phyloP scores from a whole-genome alignment of 2,797 vertebrate species.

The Gallinago solitaria region DNA sequence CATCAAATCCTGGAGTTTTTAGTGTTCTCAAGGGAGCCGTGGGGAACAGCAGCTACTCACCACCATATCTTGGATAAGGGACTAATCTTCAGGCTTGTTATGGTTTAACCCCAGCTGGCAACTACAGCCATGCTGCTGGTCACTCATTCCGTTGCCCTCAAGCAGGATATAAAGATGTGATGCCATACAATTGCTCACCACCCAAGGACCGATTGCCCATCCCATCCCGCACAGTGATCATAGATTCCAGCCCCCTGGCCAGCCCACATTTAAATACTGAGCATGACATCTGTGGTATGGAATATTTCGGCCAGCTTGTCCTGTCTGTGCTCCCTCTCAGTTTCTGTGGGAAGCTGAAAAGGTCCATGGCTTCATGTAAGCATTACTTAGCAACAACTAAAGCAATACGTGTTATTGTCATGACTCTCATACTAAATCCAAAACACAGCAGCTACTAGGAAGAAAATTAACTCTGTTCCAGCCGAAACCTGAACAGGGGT shows the following conservation, averaged over 20 bases:
- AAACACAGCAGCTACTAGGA: background rate
- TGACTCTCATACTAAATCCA: background rate
- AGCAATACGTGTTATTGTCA: background rate
- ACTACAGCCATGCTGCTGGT: background rate
- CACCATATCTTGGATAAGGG: background rate
- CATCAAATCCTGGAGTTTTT: background rate
- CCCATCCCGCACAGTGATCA: background rate
- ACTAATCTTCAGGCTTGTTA: background rate
- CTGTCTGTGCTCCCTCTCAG: background rate
- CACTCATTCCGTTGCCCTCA: background rate
- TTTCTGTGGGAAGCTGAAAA: background rate
- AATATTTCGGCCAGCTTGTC: background rate
- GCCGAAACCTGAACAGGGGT: background rate
- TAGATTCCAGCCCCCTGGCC: background rate
- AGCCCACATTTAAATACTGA: background rate
- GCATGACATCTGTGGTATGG: background rate
- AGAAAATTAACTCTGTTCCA: background rate
- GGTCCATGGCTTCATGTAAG: background rate
- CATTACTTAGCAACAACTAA: background rate
- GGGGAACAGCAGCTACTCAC: background rate
- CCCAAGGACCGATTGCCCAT: background rate
- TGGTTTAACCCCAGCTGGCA: background rate
- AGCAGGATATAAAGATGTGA: background rate
- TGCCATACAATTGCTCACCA: background rate
- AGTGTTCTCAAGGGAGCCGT: background rate